phyloP scores from a whole-genome alignment of 2,113 vertebrate genomes.

The Rana temporaria region DNA sequence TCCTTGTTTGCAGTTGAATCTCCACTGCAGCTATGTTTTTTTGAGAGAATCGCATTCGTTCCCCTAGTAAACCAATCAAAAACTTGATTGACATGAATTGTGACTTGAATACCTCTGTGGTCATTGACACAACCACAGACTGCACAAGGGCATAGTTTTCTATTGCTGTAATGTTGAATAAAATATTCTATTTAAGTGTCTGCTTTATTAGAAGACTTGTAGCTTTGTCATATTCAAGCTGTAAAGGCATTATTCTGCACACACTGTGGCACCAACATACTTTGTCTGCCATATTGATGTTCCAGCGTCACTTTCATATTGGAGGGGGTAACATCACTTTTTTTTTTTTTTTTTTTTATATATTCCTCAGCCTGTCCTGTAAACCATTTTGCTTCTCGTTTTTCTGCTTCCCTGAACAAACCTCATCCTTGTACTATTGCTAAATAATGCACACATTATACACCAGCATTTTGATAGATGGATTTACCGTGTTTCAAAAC shows the following conservation, averaged over 20 bases:
- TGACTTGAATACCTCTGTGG: background rate
- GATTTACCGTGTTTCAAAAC: slow-evolving; percentile 11
- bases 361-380: too few species aligned
- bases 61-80: background rate
- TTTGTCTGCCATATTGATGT: slow-evolving; percentile 8
- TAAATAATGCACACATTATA: slow-evolving; percentile 44
- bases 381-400: background rate
- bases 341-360: background rate
- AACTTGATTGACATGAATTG: background rate
- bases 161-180: background rate
- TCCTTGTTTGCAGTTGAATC: too few species aligned
- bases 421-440: slow-evolving; percentile 4
- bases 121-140: background rate
- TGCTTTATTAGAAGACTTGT: background rate
- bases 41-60: background rate
- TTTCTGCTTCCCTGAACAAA: background rate
- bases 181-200: background rate
- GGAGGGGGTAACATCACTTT: background rate
- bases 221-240: background rate
- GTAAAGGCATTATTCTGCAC: background rate
- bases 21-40: background rate
- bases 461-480: slow-evolving; percentile 55
- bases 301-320: background rate
- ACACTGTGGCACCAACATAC: slow-evolving; percentile 5
- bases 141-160: slow-evolving; percentile 29